These are phyloP conservation scores for Antitype chi DNA, from an alignment of 2,888 invertebrate species.

Conservation along the genomic window DNA sequence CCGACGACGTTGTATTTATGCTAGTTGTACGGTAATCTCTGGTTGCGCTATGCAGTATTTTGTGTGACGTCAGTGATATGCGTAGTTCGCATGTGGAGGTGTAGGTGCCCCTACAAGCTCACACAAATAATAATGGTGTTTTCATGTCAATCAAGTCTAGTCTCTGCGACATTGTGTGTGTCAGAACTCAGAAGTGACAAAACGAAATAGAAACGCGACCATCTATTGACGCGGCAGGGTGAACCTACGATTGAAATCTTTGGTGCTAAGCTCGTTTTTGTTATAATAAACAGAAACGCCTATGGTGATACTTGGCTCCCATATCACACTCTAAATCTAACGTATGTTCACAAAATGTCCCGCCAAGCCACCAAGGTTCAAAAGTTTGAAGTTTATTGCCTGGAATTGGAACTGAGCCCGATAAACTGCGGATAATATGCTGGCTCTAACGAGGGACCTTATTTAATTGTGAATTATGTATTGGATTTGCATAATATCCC, in stretches of 20 bases:
- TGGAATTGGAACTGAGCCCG: constrained; percentile 59
- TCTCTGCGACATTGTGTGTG: neutral
- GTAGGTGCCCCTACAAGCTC: too few relatives aligned
- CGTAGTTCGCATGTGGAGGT: too few relatives aligned
- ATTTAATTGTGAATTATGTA: constrained; percentile 34
- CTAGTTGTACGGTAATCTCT: too few relatives aligned
- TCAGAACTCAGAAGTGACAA: neutral
- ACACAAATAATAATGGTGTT: neutral
- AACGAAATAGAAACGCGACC: neutral
- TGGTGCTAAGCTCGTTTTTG: neutral
- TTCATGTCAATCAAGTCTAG: neutral
- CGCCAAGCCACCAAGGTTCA: constrained; percentile 40
- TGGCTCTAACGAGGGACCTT: constrained; percentile 24
- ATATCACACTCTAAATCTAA: constrained; percentile 45
- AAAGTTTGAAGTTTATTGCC: constrained; percentile 50
- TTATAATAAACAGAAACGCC: neutral
- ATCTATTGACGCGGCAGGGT: neutral
- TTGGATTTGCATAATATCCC: constrained; percentile 39
- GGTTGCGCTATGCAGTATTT: too few relatives aligned
- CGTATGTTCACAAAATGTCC: constrained; percentile 41
- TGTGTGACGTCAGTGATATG: too few relatives aligned
- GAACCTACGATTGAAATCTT: neutral
- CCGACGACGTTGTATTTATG: too few relatives aligned
- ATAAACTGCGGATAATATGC: constrained; percentile 48
- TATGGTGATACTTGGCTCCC: constrained; percentile 9